Conservation (phyloP, 2,888 invertebrate species). For the Subacronicta megacephala region DNA sequence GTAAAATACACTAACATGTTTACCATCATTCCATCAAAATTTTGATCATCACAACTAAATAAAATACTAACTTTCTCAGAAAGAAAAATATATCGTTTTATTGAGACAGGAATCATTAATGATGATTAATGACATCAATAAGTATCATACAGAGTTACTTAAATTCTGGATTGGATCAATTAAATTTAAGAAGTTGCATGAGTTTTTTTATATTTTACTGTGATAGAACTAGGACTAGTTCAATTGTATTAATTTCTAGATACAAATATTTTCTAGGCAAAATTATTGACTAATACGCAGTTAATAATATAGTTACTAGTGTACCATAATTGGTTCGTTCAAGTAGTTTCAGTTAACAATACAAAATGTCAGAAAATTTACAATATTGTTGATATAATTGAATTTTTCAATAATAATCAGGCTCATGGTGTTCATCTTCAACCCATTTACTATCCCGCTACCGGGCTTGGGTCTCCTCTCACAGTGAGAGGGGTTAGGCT, state of each 20-base stretch:
- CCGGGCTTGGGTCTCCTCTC: too few species aligned
- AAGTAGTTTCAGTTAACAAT: constrained; percentile 22
- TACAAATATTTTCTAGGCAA: constrained; percentile 45
- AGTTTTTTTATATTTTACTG: constrained; percentile 85
- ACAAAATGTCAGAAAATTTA: constrained; percentile 7
- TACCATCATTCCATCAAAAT: constrained; percentile 73
- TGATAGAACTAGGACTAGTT: constrained; percentile 86
- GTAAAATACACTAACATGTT: constrained; percentile 2
- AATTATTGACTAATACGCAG: constrained; percentile 21
- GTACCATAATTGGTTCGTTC: constrained; percentile 25
- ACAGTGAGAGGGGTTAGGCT: too few species aligned
- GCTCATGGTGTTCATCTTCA: too few species aligned
- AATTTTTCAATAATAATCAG: constrained; percentile 32
- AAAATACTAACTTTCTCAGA: too few species aligned
- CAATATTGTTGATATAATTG: neutral
- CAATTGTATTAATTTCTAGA: constrained; percentile 61
- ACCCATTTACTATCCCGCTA: too few species aligned
- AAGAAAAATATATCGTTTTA: neutral
- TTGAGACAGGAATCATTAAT: too few species aligned
- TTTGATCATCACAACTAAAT: constrained; percentile 6
- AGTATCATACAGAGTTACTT: neutral
- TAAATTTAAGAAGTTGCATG: constrained; percentile 47
- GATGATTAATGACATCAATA: too few species aligned
- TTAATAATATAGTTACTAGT: constrained; percentile 14
- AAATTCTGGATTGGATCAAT: constrained; percentile 35